Evolutionary conservation across 92 coral and sea anemone genomes (phyloP).

Genomic region (Bergia puertoricense): DNA sequence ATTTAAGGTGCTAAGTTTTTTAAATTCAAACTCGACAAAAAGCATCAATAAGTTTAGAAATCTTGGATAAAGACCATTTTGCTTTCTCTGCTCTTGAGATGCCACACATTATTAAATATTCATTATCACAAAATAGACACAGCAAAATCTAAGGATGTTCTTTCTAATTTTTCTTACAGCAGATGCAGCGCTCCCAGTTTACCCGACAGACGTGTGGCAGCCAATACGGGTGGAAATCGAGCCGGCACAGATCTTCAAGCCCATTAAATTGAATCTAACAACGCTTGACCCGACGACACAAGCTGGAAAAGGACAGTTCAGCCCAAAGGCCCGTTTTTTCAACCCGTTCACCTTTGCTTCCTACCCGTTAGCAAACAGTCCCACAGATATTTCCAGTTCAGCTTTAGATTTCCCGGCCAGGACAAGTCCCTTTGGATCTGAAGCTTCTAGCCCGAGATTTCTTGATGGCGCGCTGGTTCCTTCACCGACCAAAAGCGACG

Average conservation of each 20-base stretch:
- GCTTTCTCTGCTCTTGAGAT: slow-evolving; percentile 68
- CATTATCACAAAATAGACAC: slow-evolving; percentile 67
- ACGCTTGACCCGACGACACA: slow-evolving; percentile 76
- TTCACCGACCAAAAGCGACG: slow-evolving; percentile 98
- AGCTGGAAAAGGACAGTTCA: slow-evolving; percentile 92
- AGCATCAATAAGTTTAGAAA: neutral
- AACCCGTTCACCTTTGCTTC: slow-evolving; percentile 78
- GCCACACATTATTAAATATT: slow-evolving; percentile 86
- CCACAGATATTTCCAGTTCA: slow-evolving; percentile 43
- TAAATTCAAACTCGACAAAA: neutral
- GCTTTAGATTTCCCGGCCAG: slow-evolving; percentile 26
- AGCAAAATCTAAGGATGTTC: slow-evolving; percentile 64
- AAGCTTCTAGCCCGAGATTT: slow-evolving; percentile 60
- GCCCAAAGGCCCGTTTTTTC: slow-evolving; percentile 74
- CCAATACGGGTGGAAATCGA: slow-evolving; percentile 91
- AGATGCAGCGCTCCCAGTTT: slow-evolving; percentile 59
- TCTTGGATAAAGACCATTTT: slow-evolving; percentile 48
- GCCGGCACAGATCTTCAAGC: slow-evolving; percentile 84
- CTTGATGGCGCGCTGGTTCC: slow-evolving; percentile 90
- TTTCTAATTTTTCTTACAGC: slow-evolving; percentile 51
- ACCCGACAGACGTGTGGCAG: slow-evolving; percentile 77
- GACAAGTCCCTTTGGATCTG: slow-evolving; percentile 62
- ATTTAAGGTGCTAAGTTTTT: neutral
- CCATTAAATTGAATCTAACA: slow-evolving; percentile 78
- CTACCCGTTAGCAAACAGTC: slow-evolving; percentile 67